Conservation (phyloP, 2,113 vertebrate genomes). For the Aptenodytes patagonicus region DNA sequence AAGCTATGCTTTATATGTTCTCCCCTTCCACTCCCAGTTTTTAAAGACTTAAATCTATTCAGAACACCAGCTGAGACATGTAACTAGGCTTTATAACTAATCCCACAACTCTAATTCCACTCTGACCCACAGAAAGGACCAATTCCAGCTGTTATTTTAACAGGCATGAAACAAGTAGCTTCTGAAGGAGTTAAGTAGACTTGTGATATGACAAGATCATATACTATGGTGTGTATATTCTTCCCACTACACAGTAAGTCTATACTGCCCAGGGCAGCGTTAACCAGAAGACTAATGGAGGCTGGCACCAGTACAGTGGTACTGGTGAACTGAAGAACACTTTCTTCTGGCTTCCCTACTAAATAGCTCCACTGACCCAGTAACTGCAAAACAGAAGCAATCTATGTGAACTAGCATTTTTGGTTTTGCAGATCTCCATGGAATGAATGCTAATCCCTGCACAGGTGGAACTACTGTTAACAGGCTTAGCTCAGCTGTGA, state of each 20-base stretch:
- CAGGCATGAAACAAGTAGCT: neutral
- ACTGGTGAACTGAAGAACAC: neutral
- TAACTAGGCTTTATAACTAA: conserved; percentile 32
- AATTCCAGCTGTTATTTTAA: neutral
- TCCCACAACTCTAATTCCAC: conserved; percentile 39
- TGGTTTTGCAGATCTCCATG: fast-evolving
- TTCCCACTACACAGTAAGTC: neutral
- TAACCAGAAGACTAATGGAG: neutral
- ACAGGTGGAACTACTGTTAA: neutral
- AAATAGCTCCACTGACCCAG: neutral
- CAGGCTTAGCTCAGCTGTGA: neutral
- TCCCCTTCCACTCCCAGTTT: neutral
- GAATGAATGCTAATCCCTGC: neutral
- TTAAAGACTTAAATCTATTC: neutral
- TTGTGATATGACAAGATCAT: neutral
- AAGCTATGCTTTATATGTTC: neutral
- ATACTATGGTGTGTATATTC: neutral
- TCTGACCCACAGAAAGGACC: conserved; percentile 9
- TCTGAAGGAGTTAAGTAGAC: neutral
- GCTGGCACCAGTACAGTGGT: neutral
- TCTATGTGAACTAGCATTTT: neutral
- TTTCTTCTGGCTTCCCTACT: neutral
- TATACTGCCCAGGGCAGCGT: fast-evolving
- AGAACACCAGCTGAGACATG: neutral
- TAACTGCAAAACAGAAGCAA: neutral